phyloP scores from a whole-genome alignment of 2,888 invertebrate species.

The Hyles lineata region DNA sequence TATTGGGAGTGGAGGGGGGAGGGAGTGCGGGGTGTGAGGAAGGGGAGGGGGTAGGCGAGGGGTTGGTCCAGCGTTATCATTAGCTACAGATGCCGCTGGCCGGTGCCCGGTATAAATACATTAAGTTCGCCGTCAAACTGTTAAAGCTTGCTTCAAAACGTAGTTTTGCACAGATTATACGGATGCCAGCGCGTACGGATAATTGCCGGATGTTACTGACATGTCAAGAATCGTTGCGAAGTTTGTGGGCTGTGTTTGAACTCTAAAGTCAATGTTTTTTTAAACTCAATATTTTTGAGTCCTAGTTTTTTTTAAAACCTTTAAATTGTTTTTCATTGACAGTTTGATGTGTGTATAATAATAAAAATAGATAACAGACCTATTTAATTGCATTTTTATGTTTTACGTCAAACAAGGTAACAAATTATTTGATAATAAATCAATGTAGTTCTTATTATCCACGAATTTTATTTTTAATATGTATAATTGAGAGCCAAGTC shows the following conservation, averaged over 20 bases:
- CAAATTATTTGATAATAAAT: no score
- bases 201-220: slow-evolving; percentile 4
- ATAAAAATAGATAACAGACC: no score
- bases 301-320: no score
- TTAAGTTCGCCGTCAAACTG: slow-evolving; percentile 83
- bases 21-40: slow-evolving; percentile 39
- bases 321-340: no score
- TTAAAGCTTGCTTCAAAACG: slow-evolving; percentile 70
- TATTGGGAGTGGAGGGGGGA: slow-evolving; percentile 40
- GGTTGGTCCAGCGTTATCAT: slow-evolving; percentile 79
- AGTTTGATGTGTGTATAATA: no score
- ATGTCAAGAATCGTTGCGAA: neutral
- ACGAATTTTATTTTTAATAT: no score
- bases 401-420: no score
- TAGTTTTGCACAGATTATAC: slow-evolving; percentile 56
- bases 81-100: slow-evolving; percentile 83
- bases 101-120: slow-evolving; percentile 81
- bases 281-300: neutral
- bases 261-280: neutral
- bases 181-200: slow-evolving; percentile 28
- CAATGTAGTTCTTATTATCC: no score
- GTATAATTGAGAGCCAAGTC: no score
- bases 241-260: neutral
- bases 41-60: slow-evolving; percentile 42
- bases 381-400: no score